These are phyloP conservation scores for Actias luna DNA, from an alignment of 2,888 invertebrate species.

Conservation along the genomic window DNA sequence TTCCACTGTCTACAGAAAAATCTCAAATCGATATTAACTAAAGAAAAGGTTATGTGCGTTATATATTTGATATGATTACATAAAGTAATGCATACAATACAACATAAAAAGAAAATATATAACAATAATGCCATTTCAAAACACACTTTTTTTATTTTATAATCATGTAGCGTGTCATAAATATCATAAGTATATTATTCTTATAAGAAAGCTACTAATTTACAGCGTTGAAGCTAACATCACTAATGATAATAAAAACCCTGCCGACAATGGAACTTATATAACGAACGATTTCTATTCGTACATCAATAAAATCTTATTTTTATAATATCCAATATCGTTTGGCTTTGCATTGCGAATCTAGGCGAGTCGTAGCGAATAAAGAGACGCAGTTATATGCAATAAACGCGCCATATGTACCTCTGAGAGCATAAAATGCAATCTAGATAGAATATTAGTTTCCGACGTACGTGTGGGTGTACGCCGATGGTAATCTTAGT, in stretches of 20 bases:
- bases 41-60: background rate
- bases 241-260: too few species aligned
- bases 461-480: too few species aligned
- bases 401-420: background rate
- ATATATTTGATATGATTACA: too few species aligned
- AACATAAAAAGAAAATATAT: too few species aligned
- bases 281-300: background rate
- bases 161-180: too few species aligned
- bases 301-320: background rate
- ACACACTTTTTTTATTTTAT: too few species aligned
- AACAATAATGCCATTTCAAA: too few species aligned
- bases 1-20: background rate
- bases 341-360: background rate
- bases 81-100: too few species aligned
- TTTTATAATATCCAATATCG: background rate
- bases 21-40: background rate
- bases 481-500: too few species aligned
- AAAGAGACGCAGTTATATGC: background rate
- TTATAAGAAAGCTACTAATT: too few species aligned
- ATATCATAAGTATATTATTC: too few species aligned
- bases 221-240: too few species aligned
- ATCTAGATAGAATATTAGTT: background rate
- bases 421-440: background rate
- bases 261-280: background rate
- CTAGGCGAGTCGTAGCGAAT: background rate